Percentiles rank a stretch among this genome's conserved stretches.
These are phyloP conservation scores for Ophioninae sp. DNA, from an alignment of 2,888 invertebrate species.

Conservation along the genomic window DNA sequence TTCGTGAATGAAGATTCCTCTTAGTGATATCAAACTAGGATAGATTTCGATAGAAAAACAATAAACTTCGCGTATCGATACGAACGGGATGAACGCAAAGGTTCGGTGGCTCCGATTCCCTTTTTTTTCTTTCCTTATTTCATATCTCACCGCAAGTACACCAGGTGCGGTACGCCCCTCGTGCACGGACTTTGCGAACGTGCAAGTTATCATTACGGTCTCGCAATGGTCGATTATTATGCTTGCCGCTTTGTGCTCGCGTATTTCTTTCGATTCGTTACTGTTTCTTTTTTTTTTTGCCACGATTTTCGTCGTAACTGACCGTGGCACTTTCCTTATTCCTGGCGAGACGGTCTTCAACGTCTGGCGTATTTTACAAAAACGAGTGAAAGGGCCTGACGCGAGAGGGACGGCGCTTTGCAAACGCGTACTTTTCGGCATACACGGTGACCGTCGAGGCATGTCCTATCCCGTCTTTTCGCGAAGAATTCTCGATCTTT, in stretches of 20 bases:
- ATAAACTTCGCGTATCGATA: not conserved
- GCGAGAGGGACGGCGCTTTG: not conserved
- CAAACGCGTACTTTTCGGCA: not conserved
- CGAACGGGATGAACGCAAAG: not conserved
- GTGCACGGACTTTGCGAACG: constrained; percentile 49
- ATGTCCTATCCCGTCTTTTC: no score
- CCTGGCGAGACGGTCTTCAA: constrained; percentile 6
- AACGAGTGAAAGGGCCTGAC: not conserved
- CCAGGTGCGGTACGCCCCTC: constrained; percentile 60
- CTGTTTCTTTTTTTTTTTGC: constrained; percentile 25
- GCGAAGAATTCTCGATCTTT: no score
- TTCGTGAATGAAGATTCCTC: no score
- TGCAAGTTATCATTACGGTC: constrained; percentile 58
- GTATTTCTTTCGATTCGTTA: not conserved
- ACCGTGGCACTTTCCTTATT: constrained; percentile 29
- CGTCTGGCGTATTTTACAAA: constrained; percentile 4
- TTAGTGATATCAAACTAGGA: no score
- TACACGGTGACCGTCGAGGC: not conserved
- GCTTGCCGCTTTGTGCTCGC: constrained; percentile 20
- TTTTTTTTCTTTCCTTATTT: constrained; percentile 5
- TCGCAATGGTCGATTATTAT: constrained; percentile 17
- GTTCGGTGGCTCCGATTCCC: not conserved
- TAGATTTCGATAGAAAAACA: not conserved
- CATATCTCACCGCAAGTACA: constrained; percentile 56
- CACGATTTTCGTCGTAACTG: constrained; percentile 29